These are phyloP conservation scores for Leistus spinibarbis DNA, from an alignment of 2,888 invertebrate species.

Conservation along the genomic window DNA sequence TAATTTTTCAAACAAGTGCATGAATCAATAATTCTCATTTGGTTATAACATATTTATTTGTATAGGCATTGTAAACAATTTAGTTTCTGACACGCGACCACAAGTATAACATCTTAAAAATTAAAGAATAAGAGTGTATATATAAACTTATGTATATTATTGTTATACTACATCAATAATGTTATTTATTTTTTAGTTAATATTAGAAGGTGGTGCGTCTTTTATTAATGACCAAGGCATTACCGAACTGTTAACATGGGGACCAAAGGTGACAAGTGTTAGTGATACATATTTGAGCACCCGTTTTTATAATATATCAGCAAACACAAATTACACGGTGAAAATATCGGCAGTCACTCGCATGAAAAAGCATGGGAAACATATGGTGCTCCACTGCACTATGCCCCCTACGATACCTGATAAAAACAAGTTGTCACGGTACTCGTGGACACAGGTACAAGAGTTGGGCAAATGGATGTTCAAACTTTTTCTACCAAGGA, in stretches of 20 bases:
- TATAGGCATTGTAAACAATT: not conserved
- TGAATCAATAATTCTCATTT: too few relatives aligned
- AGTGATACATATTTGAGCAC: constrained; percentile 59
- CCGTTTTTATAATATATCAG: constrained; percentile 72
- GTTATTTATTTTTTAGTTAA: constrained; percentile 49
- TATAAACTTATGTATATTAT: too few relatives aligned
- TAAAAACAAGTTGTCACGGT: constrained; percentile 64
- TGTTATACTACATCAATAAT: not conserved
- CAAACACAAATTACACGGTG: constrained; percentile 86
- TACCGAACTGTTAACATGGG: constrained; percentile 62
- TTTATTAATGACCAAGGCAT: constrained; percentile 62
- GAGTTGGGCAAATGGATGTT: constrained; percentile 73
- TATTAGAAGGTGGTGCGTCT: constrained; percentile 62
- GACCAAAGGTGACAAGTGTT: constrained; percentile 66
- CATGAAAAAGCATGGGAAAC: constrained; percentile 73
- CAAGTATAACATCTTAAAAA: too few relatives aligned
- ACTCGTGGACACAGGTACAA: constrained; percentile 67
- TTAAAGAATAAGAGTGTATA: too few relatives aligned
- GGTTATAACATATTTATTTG: too few relatives aligned
- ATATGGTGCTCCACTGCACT: constrained; percentile 66
- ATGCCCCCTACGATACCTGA: constrained; percentile 78
- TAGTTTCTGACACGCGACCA: too few relatives aligned
- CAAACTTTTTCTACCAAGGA: constrained; percentile 74
- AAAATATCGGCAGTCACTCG: constrained; percentile 78
- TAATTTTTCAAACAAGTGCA: too few relatives aligned